Conservation (phyloP, 2,113 vertebrate species). For the Sminthopsis crassicaudata region DNA sequence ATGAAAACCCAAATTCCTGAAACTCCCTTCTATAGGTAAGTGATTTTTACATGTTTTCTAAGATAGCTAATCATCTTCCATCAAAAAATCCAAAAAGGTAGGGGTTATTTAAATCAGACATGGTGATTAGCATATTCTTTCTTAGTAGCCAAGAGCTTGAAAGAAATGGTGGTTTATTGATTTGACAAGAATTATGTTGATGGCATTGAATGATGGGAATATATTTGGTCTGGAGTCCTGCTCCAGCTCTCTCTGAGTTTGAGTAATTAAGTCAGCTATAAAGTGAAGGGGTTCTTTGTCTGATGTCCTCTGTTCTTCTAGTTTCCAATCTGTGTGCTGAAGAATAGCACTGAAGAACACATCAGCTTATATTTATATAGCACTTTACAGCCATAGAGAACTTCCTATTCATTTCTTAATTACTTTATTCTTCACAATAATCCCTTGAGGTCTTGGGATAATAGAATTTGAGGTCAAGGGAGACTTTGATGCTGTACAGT, state of each 20-base stretch:
- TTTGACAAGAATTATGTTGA: slow-evolving; percentile 19
- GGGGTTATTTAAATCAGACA: neutral
- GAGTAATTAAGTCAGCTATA: neutral
- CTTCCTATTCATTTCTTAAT: neutral
- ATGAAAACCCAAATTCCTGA: slow-evolving; percentile 79
- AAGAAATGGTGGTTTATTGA: slow-evolving; percentile 40
- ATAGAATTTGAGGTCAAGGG: neutral
- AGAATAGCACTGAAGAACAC: neutral
- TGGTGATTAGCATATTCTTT: neutral
- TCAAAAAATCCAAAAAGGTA: neutral
- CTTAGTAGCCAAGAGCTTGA: neutral
- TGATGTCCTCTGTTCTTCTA: neutral
- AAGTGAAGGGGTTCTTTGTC: neutral
- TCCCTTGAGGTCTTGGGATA: neutral
- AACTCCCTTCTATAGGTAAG: slow-evolving; percentile 81
- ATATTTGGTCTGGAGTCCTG: neutral
- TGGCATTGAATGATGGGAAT: neutral
- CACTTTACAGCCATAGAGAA: neutral
- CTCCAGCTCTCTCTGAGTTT: neutral
- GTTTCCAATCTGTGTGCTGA: neutral
- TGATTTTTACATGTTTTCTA: slow-evolving; percentile 10
- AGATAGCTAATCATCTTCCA: slow-evolving; percentile 24
- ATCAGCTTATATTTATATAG: neutral
- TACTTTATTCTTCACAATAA: neutral
- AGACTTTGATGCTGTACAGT: neutral